Percentiles rank a stretch among this genome's conserved stretches.
Conservation (phyloP, 2,797 vertebrate genomes). For the Danionella dracula region DNA sequence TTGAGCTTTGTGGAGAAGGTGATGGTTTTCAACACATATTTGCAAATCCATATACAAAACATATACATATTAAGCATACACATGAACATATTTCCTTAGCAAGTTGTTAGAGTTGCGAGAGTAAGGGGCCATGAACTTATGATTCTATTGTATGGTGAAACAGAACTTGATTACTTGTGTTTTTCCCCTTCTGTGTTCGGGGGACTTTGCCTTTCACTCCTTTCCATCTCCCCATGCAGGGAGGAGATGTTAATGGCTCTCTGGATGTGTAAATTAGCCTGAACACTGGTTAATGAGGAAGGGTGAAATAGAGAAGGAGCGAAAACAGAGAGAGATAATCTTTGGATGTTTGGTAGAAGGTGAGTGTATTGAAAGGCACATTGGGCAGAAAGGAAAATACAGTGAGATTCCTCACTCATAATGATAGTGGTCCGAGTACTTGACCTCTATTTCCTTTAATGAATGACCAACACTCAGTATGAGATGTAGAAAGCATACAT, state of each 20-base stretch:
- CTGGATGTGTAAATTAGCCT: conserved; percentile 49
- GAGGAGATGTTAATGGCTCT: conserved; percentile 45
- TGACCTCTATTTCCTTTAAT: too few species aligned
- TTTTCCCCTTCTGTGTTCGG: conserved; percentile 22
- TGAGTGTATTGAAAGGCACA: conserved; percentile 21
- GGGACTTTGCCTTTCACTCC: conserved; percentile 21
- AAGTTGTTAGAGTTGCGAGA: too few species aligned
- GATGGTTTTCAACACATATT: too few species aligned
- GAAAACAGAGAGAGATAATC: conserved; percentile 3
- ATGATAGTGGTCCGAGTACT: too few species aligned
- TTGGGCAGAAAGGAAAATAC: neutral
- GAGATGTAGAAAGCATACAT: neutral
- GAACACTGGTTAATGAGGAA: conserved; percentile 47
- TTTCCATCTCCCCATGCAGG: conserved; percentile 31
- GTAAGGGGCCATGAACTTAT: neutral
- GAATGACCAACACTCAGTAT: too few species aligned
- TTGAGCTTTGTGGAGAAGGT: too few species aligned
- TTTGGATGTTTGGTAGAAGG: conserved; percentile 4
- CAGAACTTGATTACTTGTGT: neutral
- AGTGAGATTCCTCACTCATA: conserved; percentile 8
- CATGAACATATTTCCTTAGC: too few species aligned
- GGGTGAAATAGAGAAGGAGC: conserved; percentile 26
- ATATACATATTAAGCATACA: too few species aligned
- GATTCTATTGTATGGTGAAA: neutral
- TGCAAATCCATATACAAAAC: too few species aligned